Conservation (phyloP, 2,113 vertebrate species). For the Cercopithecus mona region DNA sequence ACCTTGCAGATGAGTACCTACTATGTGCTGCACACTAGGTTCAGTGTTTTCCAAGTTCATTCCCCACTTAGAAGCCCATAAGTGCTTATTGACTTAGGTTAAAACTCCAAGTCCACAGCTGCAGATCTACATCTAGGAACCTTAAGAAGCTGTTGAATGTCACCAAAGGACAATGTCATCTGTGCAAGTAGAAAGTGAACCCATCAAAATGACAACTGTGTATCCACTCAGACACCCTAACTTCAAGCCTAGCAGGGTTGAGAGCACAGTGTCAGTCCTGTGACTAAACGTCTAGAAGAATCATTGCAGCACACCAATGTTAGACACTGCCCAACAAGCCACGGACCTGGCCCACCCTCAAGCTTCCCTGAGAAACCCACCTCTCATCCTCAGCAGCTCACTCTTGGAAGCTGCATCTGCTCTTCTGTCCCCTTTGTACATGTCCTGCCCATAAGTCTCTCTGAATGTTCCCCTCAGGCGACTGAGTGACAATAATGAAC, state of each 20-base stretch:
- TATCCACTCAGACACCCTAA: background rate
- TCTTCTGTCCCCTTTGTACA: background rate
- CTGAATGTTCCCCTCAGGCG: too few species aligned
- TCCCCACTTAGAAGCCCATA: too few species aligned
- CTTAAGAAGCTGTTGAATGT: background rate
- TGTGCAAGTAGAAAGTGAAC: background rate
- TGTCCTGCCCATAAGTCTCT: background rate
- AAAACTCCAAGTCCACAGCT: background rate
- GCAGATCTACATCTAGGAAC: background rate
- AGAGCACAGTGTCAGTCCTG: background rate
- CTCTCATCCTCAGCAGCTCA: background rate
- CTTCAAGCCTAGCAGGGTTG: background rate
- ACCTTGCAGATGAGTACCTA: too few species aligned
- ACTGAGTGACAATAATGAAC: too few species aligned
- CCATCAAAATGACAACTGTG: background rate
- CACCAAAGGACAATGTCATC: background rate
- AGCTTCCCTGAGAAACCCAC: background rate
- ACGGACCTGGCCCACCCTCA: rapidly evolving
- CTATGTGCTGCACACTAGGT: background rate
- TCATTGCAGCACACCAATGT: rapidly evolving
- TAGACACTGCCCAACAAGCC: rapidly evolving
- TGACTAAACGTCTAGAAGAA: too few species aligned
- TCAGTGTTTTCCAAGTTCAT: background rate
- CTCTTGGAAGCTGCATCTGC: background rate
- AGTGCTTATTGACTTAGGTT: background rate